Percentiles rank a stretch among this genome's conserved stretches.
Conservation (phyloP, 2,113 vertebrate genomes). For the Serilophus lunatus region DNA sequence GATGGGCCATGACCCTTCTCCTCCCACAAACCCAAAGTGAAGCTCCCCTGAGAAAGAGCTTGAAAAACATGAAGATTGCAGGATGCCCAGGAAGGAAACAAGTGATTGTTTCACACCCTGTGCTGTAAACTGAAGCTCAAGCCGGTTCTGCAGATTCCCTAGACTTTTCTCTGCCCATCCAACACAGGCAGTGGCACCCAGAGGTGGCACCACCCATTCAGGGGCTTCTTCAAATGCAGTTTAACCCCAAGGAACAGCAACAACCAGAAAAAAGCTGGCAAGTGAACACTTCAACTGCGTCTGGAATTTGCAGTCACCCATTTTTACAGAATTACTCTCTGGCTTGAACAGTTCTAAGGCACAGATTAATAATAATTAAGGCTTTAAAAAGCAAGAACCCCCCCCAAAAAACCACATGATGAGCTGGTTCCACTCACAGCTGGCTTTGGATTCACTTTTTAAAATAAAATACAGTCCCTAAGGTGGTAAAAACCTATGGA, state of each 20-base stretch:
- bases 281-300: not conserved
- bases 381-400: not conserved
- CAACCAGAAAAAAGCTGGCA: not conserved
- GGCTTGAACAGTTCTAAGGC: not conserved
- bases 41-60: not conserved
- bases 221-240: not conserved
- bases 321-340: not conserved
- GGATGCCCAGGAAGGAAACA: not conserved
- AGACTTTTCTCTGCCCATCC: not conserved
- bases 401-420: not conserved
- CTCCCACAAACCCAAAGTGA: too few species aligned
- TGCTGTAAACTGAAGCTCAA: not conserved
- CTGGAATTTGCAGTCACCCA: not conserved
- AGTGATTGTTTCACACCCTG: not conserved
- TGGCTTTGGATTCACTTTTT: not conserved
- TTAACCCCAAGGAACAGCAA: not conserved
- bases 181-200: not conserved
- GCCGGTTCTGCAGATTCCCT: not conserved
- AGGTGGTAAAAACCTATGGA: not conserved
- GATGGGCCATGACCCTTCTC: not conserved
- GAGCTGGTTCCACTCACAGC: not conserved
- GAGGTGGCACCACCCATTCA: not conserved
- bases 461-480: not conserved
- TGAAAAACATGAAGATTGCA: not conserved
- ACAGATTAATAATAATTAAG: not conserved